Base-by-base conservation (phyloP, 23 tunicate species). In the Halocynthia roretzi region DNA sequence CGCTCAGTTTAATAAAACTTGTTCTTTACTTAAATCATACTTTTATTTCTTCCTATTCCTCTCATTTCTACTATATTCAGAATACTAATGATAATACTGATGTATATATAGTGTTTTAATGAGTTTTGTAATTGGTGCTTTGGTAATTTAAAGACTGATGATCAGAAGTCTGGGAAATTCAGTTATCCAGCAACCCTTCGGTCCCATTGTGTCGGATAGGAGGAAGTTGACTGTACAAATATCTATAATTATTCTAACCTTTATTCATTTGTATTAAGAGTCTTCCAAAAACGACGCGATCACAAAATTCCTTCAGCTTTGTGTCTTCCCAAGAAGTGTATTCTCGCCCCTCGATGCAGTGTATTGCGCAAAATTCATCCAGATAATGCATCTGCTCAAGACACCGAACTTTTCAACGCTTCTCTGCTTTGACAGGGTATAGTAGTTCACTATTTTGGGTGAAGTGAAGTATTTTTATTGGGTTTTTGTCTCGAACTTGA, bases 251-350 rank as follows among this genome's bases (percentile, higher is more conserved):
- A 58, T 58, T n/a, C 15, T 14, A 4, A 14, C 63, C n/a, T n/a
- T 58, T 2, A 58, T 14, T n/a, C n/a, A 58, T 14, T 58, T 1
- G 4, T 1, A 5, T 65, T 14, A 80, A 89, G 96, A 84, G 73
- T 88, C 95, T 9, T 90, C 99, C 0, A 94, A 94, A 83, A 94
- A 94, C 81, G 99, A 94, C 87, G 93, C 99, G 50, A 94, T 94
- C 81, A 94, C 99, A 6, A 94, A 88, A 68, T 88, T 94, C 81
- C 81, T 94, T 1, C 95, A 88, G 81, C 85, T 94, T 8, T 94
- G 99, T 52, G 77, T 94, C 10, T 94, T 94, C 71, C 99, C 99
- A 8, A 81, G 99, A 6, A 79, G 91, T 62, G 82, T 87, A 0
- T 94, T 94, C 84, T 88, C 95, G 8, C 77, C 95, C 0, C 82